Conservation (phyloP, 2,797 vertebrate species). For the Nasua narica region DNA sequence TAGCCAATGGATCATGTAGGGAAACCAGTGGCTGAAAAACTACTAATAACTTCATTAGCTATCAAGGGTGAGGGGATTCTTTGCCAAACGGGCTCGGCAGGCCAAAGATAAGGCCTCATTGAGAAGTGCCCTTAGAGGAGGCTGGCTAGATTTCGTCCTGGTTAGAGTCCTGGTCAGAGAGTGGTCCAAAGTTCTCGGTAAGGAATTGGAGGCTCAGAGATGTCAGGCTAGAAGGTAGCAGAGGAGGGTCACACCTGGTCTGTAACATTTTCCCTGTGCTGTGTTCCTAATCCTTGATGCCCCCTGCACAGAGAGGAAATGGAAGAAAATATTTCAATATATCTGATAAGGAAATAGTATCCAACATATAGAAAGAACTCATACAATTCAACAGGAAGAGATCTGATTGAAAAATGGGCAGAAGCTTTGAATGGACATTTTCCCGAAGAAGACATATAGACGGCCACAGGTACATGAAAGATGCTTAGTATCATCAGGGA, state of each 20-base stretch:
- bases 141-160: not conserved
- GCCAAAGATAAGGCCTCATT: not conserved
- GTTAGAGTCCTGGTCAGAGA: not conserved
- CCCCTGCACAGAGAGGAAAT: not conserved
- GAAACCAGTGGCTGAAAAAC: not conserved
- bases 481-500: not conserved
- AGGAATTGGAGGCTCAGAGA: not conserved
- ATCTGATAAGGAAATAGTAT: not conserved
- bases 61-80: not conserved
- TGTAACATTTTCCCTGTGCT: not conserved
- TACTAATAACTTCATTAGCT: not conserved
- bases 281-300: not conserved
- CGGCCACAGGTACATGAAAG: not conserved
- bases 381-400: not conserved
- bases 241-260: not conserved
- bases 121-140: not conserved
- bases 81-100: not conserved
- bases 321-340: not conserved
- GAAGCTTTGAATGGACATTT: not conserved
- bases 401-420: not conserved
- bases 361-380: not conserved
- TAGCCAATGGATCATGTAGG: not conserved
- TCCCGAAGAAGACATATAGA: not conserved
- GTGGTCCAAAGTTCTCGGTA: not conserved
- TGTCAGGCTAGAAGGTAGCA: not conserved